A percentile compares a stretch with the other conserved stretches of the same genome.
phyloP scores from a whole-genome alignment of 1,140 invertebrate genomes.

The Sitophilus oryzae region DNA sequence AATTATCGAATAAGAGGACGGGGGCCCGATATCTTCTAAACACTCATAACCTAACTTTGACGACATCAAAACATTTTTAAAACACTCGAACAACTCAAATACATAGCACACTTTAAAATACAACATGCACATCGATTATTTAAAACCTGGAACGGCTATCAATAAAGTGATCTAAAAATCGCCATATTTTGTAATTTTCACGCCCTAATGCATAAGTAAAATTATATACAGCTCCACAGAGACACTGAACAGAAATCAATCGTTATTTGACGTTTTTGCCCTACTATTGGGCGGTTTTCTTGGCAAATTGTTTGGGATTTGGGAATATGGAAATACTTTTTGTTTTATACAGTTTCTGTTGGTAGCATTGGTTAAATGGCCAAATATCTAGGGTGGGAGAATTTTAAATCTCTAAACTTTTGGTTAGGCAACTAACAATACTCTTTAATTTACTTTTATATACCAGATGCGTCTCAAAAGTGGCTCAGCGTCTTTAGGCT shows the following conservation, averaged over 20 bases:
- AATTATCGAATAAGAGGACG: neutral
- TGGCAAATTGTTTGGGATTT: constrained; percentile 6
- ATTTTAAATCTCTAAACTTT: neutral
- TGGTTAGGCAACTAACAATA: too few relatives aligned
- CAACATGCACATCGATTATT: constrained; percentile 13
- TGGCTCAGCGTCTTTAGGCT: too few relatives aligned
- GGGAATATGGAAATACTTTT: constrained; percentile 2
- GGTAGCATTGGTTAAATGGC: constrained; percentile 7
- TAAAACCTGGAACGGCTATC: neutral
- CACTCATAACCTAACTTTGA: constrained; percentile 23
- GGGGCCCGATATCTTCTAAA: constrained; percentile 10
- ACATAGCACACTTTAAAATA: constrained; percentile 12
- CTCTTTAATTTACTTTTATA: too few relatives aligned
- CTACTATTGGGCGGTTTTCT: constrained; percentile 8
- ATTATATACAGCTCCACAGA: constrained; percentile 5
- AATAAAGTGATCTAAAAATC: constrained; percentile 6
- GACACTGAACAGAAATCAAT: constrained; percentile 17
- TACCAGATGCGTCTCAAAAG: too few relatives aligned
- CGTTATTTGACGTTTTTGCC: neutral
- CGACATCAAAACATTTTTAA: constrained; percentile 21
- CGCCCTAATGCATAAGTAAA: constrained; percentile 10
- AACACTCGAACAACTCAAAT: constrained; percentile 18
- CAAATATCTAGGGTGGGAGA: constrained; percentile 1
- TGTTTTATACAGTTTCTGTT: neutral
- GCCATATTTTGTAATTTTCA: constrained; percentile 11